Conservation (phyloP, 2,888 invertebrate genomes). For the Phania funesta region DNA sequence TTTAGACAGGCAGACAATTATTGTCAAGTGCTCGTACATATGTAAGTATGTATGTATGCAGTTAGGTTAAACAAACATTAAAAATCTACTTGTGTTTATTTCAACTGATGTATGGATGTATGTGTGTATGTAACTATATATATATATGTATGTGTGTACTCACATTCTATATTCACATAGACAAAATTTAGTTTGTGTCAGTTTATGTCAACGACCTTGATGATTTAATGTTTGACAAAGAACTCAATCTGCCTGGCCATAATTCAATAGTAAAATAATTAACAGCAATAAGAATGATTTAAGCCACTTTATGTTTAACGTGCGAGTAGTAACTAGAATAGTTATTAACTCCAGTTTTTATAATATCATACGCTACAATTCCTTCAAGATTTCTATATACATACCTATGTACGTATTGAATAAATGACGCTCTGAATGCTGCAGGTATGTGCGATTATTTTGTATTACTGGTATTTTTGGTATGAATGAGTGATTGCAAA, state of each 20-base stretch:
- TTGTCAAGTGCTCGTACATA: no score
- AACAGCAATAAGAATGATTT: conserved; percentile 17
- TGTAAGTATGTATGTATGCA: neutral
- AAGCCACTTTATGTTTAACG: conserved; percentile 26
- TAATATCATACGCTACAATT: conserved; percentile 17
- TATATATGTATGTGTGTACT: neutral
- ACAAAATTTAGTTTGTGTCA: neutral
- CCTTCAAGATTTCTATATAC: conserved; percentile 29
- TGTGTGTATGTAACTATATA: neutral
- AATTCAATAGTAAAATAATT: no score
- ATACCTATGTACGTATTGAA: conserved; percentile 18
- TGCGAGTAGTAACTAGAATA: conserved; percentile 12
- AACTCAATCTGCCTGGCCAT: conserved; percentile 31
- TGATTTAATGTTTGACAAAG: conserved; percentile 57
- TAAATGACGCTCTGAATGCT: conserved; percentile 41
- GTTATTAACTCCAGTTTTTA: conserved; percentile 43
- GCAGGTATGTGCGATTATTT: neutral
- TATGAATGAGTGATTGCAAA: conserved; percentile 54
- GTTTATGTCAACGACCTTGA: conserved; percentile 44
- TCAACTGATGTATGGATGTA: neutral
- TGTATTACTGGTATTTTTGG: conserved; percentile 1
- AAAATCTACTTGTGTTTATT: neutral
- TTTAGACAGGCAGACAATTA: no score
- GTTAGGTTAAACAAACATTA: neutral
- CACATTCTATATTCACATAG: neutral